Evolutionary conservation across 2,113 vertebrate genomes (phyloP).

Genomic region (Anarhynchus alexandrinus): DNA sequence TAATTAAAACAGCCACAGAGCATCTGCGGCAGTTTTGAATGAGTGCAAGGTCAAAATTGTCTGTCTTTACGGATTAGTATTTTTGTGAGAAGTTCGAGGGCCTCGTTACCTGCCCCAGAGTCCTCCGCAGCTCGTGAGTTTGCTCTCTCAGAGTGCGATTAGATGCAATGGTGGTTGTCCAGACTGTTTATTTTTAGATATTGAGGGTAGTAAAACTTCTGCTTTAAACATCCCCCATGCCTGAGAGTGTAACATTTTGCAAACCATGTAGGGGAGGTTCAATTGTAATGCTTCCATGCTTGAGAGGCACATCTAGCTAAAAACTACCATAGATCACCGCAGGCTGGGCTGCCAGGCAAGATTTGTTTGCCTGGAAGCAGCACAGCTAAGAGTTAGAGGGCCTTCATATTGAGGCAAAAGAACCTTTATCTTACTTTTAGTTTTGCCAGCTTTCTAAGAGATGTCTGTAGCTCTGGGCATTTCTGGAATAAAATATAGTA

Average conservation of each 20-base stretch:
- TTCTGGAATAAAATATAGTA: background rate
- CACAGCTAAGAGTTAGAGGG: background rate
- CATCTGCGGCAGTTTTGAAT: background rate
- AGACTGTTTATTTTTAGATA: background rate
- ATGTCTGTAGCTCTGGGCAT: background rate
- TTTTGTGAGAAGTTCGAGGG: background rate
- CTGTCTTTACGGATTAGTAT: background rate
- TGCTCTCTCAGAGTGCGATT: background rate
- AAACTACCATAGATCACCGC: background rate
- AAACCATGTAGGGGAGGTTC: background rate
- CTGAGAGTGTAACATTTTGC: background rate
- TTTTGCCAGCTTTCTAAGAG: background rate
- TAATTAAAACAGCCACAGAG: background rate
- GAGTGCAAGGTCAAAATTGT: background rate
- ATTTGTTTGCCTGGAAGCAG: background rate
- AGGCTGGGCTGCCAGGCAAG: background rate
- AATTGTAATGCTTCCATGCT: background rate
- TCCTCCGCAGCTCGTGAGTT: background rate
- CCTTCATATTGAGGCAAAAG: background rate
- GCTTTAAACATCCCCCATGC: background rate
- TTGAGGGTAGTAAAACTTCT: background rate
- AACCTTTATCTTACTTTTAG: background rate
- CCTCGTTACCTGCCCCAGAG: background rate
- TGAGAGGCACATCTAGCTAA: background rate
- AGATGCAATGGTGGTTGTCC: background rate